phyloP scores from a whole-genome alignment of 2,888 invertebrate genomes.

The Brachypalpus laphriformis region DNA sequence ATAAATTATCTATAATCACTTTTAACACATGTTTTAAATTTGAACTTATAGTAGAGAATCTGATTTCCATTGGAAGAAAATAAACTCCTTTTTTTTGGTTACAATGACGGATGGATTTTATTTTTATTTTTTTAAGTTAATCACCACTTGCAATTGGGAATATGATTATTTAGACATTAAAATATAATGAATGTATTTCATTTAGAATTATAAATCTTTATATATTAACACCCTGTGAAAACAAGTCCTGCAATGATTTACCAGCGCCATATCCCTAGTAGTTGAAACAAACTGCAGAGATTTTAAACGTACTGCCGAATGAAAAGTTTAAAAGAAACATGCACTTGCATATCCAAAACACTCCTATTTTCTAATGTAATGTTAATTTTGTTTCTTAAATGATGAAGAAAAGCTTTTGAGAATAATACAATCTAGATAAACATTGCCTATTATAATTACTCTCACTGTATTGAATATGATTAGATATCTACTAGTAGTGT shows the following conservation, averaged over 20 bases:
- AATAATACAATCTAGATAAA: conserved; percentile 37
- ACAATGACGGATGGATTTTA: background rate
- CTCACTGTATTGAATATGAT: conserved; percentile 64
- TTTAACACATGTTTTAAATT: conserved; percentile 13
- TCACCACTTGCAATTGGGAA: background rate
- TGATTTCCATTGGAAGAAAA: background rate
- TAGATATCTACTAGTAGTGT: conserved; percentile 65
- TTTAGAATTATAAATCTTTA: background rate
- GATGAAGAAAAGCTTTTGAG: conserved; percentile 45
- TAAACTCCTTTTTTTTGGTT: background rate
- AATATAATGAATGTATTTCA: background rate
- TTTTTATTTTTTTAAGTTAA: background rate
- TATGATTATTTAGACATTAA: background rate
- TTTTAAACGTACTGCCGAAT: conserved; percentile 42
- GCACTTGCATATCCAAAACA: conserved; percentile 64
- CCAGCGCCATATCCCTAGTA: conserved; percentile 8
- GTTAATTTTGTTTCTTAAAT: conserved; percentile 24
- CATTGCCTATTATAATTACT: conserved; percentile 60
- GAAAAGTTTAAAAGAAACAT: conserved; percentile 45
- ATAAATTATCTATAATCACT: conserved; percentile 31
- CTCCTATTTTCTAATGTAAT: conserved; percentile 19
- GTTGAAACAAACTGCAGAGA: conserved; percentile 27
- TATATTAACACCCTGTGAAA: background rate
- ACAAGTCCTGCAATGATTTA: background rate
- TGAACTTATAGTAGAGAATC: background rate